Base-by-base conservation (phyloP, 2,113 vertebrate genomes). In the Ammodytes dubius region DNA sequence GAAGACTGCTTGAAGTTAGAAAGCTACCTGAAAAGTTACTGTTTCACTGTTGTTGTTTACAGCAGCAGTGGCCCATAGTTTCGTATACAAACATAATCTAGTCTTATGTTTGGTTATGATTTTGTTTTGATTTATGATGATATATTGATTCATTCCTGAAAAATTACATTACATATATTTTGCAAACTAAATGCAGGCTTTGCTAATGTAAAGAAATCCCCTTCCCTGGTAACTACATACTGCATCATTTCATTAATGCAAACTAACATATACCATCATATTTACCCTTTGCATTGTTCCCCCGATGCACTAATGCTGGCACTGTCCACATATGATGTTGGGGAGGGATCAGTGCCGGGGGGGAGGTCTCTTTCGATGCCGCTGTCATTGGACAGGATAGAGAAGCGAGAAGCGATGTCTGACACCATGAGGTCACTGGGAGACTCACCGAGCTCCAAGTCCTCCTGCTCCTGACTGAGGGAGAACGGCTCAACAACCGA, bases 361-460 rank as follows among this genome's bases (percentile, higher is more conserved):
- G 94, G 93, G 52, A 98, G 84, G 91, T 99, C 98, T n/a, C 95
- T 92, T 61, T 98, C 97, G 0, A 99, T 99, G 49, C 98, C 97
- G 0, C 98, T 99, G 95, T 99, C 98, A 0, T 94, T 97, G 81
- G 97, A 99, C 78, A 98, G 92, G 78, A 98, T 40, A 0, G 98
- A 99, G 74, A 94, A 95, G 54, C 97, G 95, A 0, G n/a, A n/a
- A n/a, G 93, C 93, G 86, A 92, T 91, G 80, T 95, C 89, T 0
- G 91, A 91, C 0, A 91, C 92, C 10, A 87, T 91, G 0, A 90
- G 82, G 43, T 93, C 95, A 0, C 60, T 37, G 0, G 91, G 79
- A 0, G 95, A 69, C 35, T 98, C 96, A n/a, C 93, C 95, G 69
- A 97, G 79, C 5, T 96, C 96, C 0, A 95, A 82, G 73, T 93